Percentiles rank a stretch among this genome's conserved stretches.
These are phyloP conservation scores for Epinephelus moara DNA, from an alignment of 2,113 vertebrate genomes.

Conservation along the genomic window DNA sequence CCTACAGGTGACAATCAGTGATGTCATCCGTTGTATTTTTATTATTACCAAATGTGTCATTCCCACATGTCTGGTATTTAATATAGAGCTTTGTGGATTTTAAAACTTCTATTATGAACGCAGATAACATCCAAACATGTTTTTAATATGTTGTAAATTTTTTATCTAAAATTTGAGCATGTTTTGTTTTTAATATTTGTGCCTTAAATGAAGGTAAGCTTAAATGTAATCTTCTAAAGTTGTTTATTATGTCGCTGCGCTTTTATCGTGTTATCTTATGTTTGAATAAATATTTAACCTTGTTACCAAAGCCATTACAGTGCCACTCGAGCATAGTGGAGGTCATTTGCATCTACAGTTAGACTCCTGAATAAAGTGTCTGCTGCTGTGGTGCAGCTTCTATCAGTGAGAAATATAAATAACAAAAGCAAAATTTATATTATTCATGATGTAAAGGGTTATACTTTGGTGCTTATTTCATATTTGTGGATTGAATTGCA, in stretches of 20 bases:
- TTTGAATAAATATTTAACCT: slow-evolving; percentile 26
- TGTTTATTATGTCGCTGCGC: background rate
- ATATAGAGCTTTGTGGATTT: slow-evolving; percentile 11
- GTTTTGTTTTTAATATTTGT: slow-evolving; percentile 38
- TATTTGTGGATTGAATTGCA: slow-evolving; percentile 37
- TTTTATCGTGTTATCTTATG: slow-evolving; percentile 34
- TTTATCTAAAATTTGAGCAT: slow-evolving; percentile 7
- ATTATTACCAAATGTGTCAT: background rate
- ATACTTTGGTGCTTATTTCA: background rate
- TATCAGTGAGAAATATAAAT: background rate
- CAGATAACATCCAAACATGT: background rate
- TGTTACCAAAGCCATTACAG: slow-evolving; percentile 56
- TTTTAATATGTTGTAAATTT: slow-evolving; percentile 9
- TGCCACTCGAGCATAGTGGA: background rate
- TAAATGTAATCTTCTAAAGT: background rate
- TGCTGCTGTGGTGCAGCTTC: background rate
- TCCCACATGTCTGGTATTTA: background rate
- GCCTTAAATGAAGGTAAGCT: slow-evolving; percentile 36
- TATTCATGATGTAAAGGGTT: background rate
- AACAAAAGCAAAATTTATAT: background rate
- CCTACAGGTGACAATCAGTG: slow-evolving; percentile 26
- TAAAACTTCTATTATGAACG: background rate
- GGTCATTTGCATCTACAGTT: background rate
- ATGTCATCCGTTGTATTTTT: slow-evolving; percentile 12
- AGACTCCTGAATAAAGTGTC: background rate